A percentile compares a stretch with the other conserved stretches of the same genome.
These are phyloP conservation scores for Hecatera dysodea DNA, from an alignment of 2,888 invertebrate species.

Conservation along the genomic window DNA sequence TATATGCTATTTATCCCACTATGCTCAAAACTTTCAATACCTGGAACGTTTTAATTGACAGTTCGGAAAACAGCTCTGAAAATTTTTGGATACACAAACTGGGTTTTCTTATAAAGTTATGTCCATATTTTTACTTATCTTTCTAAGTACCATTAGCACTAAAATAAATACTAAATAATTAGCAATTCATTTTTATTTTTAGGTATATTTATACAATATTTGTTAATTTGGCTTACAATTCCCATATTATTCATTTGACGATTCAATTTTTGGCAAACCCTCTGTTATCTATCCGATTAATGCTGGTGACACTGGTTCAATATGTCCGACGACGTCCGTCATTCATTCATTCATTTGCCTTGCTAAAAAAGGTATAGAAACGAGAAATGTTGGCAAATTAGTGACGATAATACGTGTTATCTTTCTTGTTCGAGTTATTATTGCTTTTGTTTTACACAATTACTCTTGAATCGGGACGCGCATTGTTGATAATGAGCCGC, in stretches of 20 bases:
- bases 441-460: slow-evolving; percentile 66
- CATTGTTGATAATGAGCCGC: slow-evolving; percentile 67
- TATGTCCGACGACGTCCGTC: slow-evolving; percentile 74
- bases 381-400: slow-evolving; percentile 89
- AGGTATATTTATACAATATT: neutral
- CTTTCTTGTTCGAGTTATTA: slow-evolving; percentile 75
- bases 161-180: neutral
- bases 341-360: slow-evolving; percentile 84
- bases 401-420: slow-evolving; percentile 84
- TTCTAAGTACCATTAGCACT: neutral
- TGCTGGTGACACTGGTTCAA: slow-evolving; percentile 69
- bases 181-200: neutral
- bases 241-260: neutral
- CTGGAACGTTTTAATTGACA: slow-evolving; percentile 51
- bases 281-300: slow-evolving; percentile 47
- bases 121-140: no score
- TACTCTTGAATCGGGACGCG: slow-evolving; percentile 65
- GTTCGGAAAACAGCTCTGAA: slow-evolving; percentile 10
- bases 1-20: slow-evolving; percentile 10
- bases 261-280: neutral
- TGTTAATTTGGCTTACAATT: neutral
- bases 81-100: slow-evolving; percentile 34
- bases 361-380: slow-evolving; percentile 85
- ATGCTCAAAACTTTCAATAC: accelerated
- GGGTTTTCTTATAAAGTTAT: neutral